A percentile compares a stretch with the other conserved stretches of the same genome.
Evolutionary conservation across 1,140 invertebrate genomes (phyloP).

Genomic region (Vollenhovia emeryi): DNA sequence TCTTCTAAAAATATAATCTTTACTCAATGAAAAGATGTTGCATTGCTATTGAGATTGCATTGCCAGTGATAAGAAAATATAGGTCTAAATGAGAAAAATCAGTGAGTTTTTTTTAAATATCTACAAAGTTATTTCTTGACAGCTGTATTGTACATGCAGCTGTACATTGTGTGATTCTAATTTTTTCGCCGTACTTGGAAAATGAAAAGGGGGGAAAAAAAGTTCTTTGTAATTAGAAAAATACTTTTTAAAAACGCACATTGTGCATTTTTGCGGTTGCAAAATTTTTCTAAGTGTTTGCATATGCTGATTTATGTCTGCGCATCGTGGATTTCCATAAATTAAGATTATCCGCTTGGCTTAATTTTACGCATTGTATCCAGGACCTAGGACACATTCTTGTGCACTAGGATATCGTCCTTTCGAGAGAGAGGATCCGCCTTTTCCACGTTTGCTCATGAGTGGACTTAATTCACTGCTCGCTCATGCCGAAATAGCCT

Average conservation of each 20-base stretch:
- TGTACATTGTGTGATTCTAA: neutral
- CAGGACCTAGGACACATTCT: slow-evolving; percentile 50
- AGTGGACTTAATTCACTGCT: slow-evolving; percentile 70
- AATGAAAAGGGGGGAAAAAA: neutral
- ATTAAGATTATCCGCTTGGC: slow-evolving; percentile 60
- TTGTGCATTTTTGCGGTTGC: too few relatives aligned
- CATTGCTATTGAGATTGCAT: neutral
- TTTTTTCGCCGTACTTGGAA: neutral
- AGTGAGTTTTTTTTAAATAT: neutral
- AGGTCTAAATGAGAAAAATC: neutral
- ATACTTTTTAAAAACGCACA: neutral
- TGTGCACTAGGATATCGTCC: slow-evolving; percentile 66
- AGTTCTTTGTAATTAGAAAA: neutral
- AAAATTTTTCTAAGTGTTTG: slow-evolving; percentile 10
- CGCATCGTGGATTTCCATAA: slow-evolving; percentile 2
- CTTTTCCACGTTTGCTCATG: slow-evolving; percentile 69
- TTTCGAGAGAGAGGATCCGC: slow-evolving; percentile 62
- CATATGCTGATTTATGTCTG: neutral
- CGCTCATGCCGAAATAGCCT: slow-evolving; percentile 33
- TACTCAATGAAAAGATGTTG: neutral
- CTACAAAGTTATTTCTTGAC: neutral
- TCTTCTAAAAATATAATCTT: neutral
- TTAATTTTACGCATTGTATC: slow-evolving; percentile 69
- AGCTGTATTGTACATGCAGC: neutral
- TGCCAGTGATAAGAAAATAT: neutral